A percentile compares a stretch with the other conserved stretches of the same genome.
phyloP scores from a whole-genome alignment of 2,113 vertebrate species.

The Australoheros scitulus region DNA sequence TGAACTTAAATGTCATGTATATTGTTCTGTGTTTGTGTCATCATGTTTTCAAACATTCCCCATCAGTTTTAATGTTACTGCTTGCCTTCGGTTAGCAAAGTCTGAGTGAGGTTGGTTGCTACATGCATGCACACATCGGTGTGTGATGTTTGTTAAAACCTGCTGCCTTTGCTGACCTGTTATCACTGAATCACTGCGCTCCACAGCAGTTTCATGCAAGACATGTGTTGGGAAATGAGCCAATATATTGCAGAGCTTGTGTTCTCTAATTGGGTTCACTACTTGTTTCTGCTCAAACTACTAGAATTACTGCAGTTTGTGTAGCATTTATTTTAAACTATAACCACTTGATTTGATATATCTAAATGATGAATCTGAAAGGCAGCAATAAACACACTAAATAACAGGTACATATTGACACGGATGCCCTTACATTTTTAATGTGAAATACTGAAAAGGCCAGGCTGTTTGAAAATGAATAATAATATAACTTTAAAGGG shows the following conservation, averaged over 20 bases:
- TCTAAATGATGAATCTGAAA: not conserved
- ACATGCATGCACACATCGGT: no score
- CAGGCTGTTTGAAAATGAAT: no score
- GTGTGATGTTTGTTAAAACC: not conserved
- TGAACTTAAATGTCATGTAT: no score
- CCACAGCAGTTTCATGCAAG: not conserved
- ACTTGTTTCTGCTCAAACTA: no score
- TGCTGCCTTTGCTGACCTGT: not conserved
- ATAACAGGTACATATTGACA: not conserved
- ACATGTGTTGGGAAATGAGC: no score
- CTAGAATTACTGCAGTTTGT: not conserved
- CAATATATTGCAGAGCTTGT: not conserved
- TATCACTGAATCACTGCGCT: not conserved
- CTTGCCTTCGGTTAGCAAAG: no score
- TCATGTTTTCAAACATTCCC: no score
- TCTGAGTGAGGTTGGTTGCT: no score
- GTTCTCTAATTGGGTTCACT: not conserved
- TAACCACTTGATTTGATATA: not conserved
- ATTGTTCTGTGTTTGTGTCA: no score
- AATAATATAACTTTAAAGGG: no score
- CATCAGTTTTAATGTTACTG: no score
- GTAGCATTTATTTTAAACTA: not conserved
- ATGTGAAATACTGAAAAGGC: not conserved
- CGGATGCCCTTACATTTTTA: not conserved
- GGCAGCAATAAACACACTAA: not conserved